A percentile compares a stretch with the other conserved stretches of the same genome.
phyloP scores from a whole-genome alignment of 2,113 vertebrate genomes.

The Onychostruthus taczanowskii region DNA sequence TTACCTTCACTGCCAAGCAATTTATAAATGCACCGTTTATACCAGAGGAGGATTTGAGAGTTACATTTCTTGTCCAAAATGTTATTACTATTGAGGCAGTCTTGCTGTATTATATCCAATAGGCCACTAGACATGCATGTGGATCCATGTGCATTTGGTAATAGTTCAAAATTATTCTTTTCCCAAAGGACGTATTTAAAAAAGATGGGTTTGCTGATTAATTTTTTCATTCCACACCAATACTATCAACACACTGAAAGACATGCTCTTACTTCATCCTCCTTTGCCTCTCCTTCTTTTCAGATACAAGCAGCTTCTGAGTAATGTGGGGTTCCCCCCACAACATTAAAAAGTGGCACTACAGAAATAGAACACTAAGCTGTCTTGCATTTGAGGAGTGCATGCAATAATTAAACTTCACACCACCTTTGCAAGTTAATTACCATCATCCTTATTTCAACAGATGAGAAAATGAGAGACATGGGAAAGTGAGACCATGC shows the following conservation, averaged over 20 bases:
- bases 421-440: not conserved
- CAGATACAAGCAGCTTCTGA: not conserved
- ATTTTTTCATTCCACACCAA: not conserved
- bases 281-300: not conserved
- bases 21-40: constrained; percentile 56
- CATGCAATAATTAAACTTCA: not conserved
- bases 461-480: not conserved
- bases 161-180: not conserved
- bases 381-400: not conserved
- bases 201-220: not conserved
- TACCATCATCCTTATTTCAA: not conserved
- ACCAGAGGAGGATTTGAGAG: constrained; percentile 1
- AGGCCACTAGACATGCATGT: not conserved
- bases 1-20: constrained; percentile 57
- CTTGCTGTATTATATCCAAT: not conserved
- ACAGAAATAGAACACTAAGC: not conserved
- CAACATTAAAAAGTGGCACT: not conserved
- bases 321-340: not conserved
- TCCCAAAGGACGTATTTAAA: not conserved
- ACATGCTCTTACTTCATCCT: not conserved
- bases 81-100: not conserved
- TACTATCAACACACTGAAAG: not conserved
- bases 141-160: not conserved
- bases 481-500: not conserved
- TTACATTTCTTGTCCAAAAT: constrained; percentile 36